These are phyloP conservation scores for Penaeus vannamei DNA, from an alignment of 1,140 invertebrate genomes.

Conservation along the genomic window DNA sequence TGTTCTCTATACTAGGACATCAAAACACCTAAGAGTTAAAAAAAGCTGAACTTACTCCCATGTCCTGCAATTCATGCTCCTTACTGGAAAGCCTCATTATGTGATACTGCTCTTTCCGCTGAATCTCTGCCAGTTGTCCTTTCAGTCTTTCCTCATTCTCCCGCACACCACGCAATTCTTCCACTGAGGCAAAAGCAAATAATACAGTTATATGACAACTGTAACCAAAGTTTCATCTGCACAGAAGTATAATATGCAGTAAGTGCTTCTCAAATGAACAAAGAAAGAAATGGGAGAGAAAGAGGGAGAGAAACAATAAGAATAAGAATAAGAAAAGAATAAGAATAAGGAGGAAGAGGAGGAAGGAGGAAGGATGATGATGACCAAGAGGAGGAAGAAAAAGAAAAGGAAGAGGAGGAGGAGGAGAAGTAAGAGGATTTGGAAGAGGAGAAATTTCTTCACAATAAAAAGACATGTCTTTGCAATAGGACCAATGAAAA, in stretches of 20 bases:
- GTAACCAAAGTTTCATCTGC: no score
- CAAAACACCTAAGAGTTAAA: no score
- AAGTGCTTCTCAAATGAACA: no score
- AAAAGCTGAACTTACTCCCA: constrained; percentile 81
- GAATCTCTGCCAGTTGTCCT: constrained; percentile 86
- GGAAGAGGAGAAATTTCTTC: background rate
- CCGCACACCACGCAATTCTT: constrained; percentile 80
- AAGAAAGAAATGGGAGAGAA: no score
- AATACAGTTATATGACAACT: no score
- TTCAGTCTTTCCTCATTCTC: constrained; percentile 87
- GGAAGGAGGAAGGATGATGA: background rate
- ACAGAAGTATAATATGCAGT: no score
- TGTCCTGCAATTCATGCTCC: constrained; percentile 97
- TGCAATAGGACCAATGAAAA: no score
- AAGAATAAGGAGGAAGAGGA: no score
- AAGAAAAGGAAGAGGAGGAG: constrained; percentile 30
- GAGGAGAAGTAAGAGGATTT: constrained; percentile 61
- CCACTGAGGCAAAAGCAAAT: constrained; percentile 75
- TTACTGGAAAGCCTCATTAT: constrained; percentile 92
- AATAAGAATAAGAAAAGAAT: no score
- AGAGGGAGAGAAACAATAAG: no score
- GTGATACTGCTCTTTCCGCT: constrained; percentile 91
- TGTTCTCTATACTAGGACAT: no score
- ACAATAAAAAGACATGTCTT: no score
- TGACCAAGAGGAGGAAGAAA: background rate